Evolutionary conservation across 2,113 vertebrate species (phyloP).

Genomic region (Deroptyus accipitrinus): DNA sequence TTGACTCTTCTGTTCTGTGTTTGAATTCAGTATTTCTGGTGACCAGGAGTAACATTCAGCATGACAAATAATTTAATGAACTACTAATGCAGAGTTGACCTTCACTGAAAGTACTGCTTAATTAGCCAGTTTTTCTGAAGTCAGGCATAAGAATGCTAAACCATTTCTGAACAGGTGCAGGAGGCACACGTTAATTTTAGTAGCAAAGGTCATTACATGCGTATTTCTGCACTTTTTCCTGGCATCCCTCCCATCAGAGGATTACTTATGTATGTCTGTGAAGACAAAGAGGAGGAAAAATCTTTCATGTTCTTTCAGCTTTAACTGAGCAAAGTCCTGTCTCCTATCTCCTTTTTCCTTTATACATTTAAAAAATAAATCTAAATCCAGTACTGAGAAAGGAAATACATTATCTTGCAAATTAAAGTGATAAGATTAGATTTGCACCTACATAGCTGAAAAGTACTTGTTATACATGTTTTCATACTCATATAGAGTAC

Average conservation of each 20-base stretch:
- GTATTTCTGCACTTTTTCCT: not conserved
- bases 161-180: conserved; percentile 14
- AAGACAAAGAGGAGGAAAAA: not conserved
- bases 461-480: not conserved
- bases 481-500: not conserved
- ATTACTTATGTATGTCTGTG: not conserved
- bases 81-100: conserved; percentile 30
- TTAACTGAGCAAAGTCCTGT: not conserved
- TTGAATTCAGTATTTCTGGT: not conserved
- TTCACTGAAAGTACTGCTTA: conserved; percentile 45
- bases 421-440: not conserved
- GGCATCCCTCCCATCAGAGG: not conserved
- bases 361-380: not conserved
- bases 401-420: not conserved
- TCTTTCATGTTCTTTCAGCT: not conserved
- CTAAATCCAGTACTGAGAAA: not conserved
- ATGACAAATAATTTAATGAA: conserved; percentile 55
- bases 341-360: not conserved
- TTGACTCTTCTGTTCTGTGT: not conserved
- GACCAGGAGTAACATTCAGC: conserved; percentile 24
- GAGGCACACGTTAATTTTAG: conserved; percentile 19
- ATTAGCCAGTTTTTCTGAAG: conserved; percentile 42
- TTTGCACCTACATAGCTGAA: not conserved
- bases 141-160: conserved; percentile 26
- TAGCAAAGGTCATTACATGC: conserved; percentile 30